Base-by-base conservation (phyloP, 2,888 invertebrate species). In the Phragmatobia fuliginosa region DNA sequence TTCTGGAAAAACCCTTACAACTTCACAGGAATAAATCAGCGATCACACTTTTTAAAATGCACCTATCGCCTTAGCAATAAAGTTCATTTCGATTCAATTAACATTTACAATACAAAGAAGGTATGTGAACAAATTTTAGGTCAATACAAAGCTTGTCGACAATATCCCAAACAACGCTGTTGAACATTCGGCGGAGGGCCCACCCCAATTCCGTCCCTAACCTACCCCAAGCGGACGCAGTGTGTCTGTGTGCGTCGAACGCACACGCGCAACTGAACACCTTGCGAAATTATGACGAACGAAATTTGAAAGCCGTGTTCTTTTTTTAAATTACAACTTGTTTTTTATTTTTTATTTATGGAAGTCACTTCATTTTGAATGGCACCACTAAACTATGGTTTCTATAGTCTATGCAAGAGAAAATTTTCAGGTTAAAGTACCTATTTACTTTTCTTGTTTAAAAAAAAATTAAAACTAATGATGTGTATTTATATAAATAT, bases 161-260 rank as follows among this genome's bases (percentile, higher is more conserved):
- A 89, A 90, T 90, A 91, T 90, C 89, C 88, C 90, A 87, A 90
- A 85, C 85, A 87, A 91, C 93, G 92, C 93, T 92, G 87, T 91
- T 91, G 91, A 92, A 94, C 92, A 92, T 93, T 94, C 87, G 93
- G 92, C 87, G 86, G 81, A 82, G 82, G 82, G 88, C 89, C 90
- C 92, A 91, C 92, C 94, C 93, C 91, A 92, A 92, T 91, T 92
- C 90, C 85, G 88, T 88, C 88, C 91, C 90, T 91, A 91, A 93
- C 94, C 94, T 94, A 91, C 94, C 94, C 93, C 90, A 94, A 87
- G 79, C 84, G 83, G 83, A 83, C 82, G 82, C 85, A 84, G 80
- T 79, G 66, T 73, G 64, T 45, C 76, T 73, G 84, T 81, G 82
- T 82, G 85, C 76, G 79, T 72, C 31, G 63, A 70, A 72, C 77